These are phyloP conservation scores for Notospermus geniculatus DNA, from an alignment of 1,140 invertebrate genomes.

Conservation along the genomic window DNA sequence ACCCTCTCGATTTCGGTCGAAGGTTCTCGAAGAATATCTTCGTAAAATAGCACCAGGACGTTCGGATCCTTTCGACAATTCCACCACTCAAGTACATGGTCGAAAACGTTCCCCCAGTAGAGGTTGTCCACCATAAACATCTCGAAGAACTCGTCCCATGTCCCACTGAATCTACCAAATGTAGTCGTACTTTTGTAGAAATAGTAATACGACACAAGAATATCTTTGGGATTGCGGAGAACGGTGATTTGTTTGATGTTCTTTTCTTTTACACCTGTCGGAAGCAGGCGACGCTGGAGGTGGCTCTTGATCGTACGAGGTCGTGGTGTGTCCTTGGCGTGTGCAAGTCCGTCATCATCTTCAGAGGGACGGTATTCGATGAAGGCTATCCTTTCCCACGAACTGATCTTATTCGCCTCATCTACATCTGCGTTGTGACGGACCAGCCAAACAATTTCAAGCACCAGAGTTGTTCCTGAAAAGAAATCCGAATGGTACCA, in stretches of 20 bases:
- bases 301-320: no score
- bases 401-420: no score
- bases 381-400: no score
- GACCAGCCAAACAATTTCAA: no score
- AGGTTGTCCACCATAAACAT: conserved; percentile 49
- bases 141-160: conserved; percentile 46
- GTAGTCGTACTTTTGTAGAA: conserved; percentile 71
- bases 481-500: no score
- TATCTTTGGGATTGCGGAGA: conserved; percentile 77
- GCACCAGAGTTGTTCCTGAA: no score
- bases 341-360: no score
- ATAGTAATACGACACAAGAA: conserved; percentile 80
- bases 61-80: conserved; percentile 69
- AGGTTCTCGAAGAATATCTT: conserved; percentile 61
- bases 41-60: conserved; percentile 77
- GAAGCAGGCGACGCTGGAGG: no score
- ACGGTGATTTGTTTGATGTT: background rate
- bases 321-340: no score
- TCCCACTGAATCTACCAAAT: conserved; percentile 43
- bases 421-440: no score
- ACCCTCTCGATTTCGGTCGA: conserved; percentile 41
- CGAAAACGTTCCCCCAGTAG: conserved; percentile 37
- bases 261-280: no score
- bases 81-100: conserved; percentile 61
- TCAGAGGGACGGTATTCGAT: no score